phyloP scores from a whole-genome alignment of 2,113 vertebrate species.

The Myodes glareolus region DNA sequence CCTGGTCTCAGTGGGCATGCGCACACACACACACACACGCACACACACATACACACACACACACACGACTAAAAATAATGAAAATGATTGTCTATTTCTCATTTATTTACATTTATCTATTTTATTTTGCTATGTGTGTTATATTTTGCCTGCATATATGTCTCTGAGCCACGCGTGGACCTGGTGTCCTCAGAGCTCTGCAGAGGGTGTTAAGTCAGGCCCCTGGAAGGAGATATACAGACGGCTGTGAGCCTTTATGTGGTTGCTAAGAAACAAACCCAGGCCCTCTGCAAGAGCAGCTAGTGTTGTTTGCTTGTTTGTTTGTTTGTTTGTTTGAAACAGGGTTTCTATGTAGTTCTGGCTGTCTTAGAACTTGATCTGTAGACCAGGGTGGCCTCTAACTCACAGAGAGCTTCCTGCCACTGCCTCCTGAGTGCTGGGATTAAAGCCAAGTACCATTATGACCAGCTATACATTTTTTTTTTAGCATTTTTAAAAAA shows the following conservation, averaged over 20 bases:
- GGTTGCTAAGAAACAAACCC: not conserved
- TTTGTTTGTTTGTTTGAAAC: not conserved
- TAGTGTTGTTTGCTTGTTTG: not conserved
- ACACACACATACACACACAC: not conserved
- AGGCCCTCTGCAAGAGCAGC: not conserved
- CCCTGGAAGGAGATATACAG: not conserved
- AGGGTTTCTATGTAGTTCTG: not conserved
- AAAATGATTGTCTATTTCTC: not conserved
- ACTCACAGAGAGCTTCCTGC: not conserved
- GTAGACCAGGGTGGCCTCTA: not conserved
- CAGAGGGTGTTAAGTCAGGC: not conserved
- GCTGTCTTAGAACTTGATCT: not conserved
- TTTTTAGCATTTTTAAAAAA: not conserved
- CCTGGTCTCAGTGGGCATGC: not conserved
- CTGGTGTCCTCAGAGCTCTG: not conserved
- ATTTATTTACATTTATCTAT: not conserved
- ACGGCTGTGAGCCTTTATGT: no score
- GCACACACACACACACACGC: no score
- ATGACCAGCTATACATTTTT: not conserved
- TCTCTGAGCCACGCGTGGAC: not conserved
- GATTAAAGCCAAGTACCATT: no score
- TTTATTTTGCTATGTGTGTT: not conserved
- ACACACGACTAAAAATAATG: not conserved
- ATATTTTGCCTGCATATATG: not conserved
- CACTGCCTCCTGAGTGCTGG: not conserved